These are phyloP conservation scores for Pungitius pungitius DNA, from an alignment of 2,113 vertebrate genomes.

Conservation along the genomic window DNA sequence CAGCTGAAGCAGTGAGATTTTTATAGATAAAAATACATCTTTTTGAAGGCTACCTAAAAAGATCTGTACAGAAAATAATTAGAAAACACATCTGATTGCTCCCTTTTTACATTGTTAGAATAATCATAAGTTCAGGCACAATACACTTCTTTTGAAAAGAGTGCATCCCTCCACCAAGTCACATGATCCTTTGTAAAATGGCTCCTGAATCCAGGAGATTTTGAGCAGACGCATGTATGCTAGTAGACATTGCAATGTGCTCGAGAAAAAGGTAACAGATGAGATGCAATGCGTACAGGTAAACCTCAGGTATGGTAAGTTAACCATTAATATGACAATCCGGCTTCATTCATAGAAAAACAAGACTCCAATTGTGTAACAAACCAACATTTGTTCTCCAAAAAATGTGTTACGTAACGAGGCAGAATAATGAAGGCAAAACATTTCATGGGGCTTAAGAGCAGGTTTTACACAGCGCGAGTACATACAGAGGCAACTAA, in stretches of 20 bases:
- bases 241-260: constrained; percentile 8
- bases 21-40: constrained; percentile 72
- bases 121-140: constrained; percentile 72
- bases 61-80: constrained; percentile 71
- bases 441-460: neutral
- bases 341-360: neutral
- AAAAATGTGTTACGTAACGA: neutral
- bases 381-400: neutral
- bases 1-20: constrained; percentile 34
- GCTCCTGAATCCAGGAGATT: constrained; percentile 10
- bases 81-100: constrained; percentile 70
- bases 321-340: neutral
- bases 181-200: constrained; percentile 20
- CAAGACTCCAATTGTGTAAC: neutral
- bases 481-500: neutral
- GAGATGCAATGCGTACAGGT: constrained; percentile 3
- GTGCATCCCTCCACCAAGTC: neutral
- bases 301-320: neutral
- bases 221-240: constrained; percentile 9
- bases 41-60: constrained; percentile 64
- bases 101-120: constrained; percentile 60
- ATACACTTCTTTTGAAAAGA: constrained; percentile 28
- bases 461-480: neutral
- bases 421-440: constrained; percentile 7
- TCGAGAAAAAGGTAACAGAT: neutral